Evolutionary conservation across 2,797 vertebrate species (phyloP).

Genomic region (Amazona ochrocephala): DNA sequence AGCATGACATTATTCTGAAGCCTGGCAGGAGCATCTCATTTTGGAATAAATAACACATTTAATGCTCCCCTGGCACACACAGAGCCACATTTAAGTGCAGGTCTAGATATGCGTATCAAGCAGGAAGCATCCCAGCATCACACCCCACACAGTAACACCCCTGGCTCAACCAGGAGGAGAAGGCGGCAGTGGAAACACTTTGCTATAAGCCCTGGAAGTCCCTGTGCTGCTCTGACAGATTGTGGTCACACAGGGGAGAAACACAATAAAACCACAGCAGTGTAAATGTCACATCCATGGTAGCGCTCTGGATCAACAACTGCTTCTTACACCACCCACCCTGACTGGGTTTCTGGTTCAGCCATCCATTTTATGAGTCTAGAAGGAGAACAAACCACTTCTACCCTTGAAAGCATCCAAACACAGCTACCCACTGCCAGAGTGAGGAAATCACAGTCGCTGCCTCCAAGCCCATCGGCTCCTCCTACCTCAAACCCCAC

Average conservation of each 20-base stretch:
- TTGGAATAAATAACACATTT: not conserved
- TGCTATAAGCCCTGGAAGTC: not conserved
- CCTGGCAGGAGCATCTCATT: not conserved
- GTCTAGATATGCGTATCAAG: not conserved
- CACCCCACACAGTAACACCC: not conserved
- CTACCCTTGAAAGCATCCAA: not conserved
- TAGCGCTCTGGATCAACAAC: not conserved
- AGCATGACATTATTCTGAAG: rapidly evolving
- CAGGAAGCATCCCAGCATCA: not conserved
- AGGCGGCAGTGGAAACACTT: not conserved
- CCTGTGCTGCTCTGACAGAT: not conserved
- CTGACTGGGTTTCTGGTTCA: not conserved
- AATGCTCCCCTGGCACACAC: not conserved
- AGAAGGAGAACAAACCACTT: not conserved
- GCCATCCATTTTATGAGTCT: not conserved
- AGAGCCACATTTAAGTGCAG: not conserved
- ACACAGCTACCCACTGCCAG: not conserved
- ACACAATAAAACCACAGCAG: not conserved
- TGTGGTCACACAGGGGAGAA: not conserved
- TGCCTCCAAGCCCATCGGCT: not conserved
- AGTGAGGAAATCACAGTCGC: rapidly evolving
- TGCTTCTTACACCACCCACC: not conserved
- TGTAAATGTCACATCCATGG: not conserved
- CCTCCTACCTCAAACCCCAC: not conserved
- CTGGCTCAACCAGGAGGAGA: not conserved